phyloP scores from a whole-genome alignment of 2,888 invertebrate species.

The Silvanus unidentatus region DNA sequence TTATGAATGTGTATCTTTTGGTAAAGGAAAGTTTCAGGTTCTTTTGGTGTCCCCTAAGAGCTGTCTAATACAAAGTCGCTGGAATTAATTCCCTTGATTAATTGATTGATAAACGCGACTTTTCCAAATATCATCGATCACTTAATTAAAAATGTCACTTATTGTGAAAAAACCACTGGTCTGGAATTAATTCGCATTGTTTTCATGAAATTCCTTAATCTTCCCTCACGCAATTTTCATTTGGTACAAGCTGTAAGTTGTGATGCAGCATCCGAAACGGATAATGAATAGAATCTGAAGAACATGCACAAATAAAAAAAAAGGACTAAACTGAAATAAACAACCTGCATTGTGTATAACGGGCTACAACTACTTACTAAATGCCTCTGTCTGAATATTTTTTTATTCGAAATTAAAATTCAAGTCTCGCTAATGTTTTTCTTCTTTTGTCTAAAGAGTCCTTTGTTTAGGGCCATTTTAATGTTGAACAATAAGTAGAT shows the following conservation, averaged over 20 bases:
- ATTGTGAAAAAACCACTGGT: no score
- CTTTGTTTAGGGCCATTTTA: constrained; percentile 39
- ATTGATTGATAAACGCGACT: no score
- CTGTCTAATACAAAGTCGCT: no score
- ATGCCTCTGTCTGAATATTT: constrained; percentile 15
- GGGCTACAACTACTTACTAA: not conserved
- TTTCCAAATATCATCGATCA: no score
- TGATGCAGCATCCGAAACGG: no score
- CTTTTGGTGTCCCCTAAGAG: no score
- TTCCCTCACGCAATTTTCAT: constrained; percentile 20
- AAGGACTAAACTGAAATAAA: not conserved
- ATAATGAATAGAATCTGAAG: no score
- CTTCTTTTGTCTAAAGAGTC: constrained; percentile 36
- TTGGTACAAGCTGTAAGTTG: constrained; percentile 5
- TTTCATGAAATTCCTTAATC: constrained; percentile 17
- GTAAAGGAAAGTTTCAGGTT: no score
- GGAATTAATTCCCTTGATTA: no score
- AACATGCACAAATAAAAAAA: no score
- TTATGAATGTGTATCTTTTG: no score
- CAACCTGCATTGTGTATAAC: constrained; percentile 2
- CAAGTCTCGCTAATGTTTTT: constrained; percentile 40
- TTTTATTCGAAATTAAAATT: constrained; percentile 38
- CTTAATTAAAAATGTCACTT: no score
- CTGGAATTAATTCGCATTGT: constrained; percentile 17
- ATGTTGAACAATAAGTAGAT: constrained; percentile 27